Conservation (phyloP, 1,140 invertebrate species). For the Drosophila busckii region DNA sequence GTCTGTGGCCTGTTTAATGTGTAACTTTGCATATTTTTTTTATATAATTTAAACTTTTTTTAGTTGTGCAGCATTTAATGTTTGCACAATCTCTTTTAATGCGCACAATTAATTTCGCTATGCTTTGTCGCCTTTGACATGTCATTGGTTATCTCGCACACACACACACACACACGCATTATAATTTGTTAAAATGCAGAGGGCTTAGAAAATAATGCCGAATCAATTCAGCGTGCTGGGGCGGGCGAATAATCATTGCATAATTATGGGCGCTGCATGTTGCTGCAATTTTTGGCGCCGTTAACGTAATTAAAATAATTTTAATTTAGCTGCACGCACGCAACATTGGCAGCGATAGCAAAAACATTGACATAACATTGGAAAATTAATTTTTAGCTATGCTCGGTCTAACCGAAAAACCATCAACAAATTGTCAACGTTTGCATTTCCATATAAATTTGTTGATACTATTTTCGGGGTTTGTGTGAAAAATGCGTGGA, state of each 20-base stretch:
- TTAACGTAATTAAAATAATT: conserved; percentile 56
- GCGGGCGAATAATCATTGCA: conserved; percentile 39
- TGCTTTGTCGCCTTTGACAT: conserved; percentile 67
- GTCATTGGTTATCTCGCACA: conserved; percentile 12
- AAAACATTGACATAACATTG: conserved; percentile 46
- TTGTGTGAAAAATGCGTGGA: conserved; percentile 22
- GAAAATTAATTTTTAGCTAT: conserved; percentile 63
- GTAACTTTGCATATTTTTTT: conserved; percentile 4
- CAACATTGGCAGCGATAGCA: not conserved
- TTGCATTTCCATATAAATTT: conserved; percentile 60
- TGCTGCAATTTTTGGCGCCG: conserved; percentile 41
- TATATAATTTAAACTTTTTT: not conserved
- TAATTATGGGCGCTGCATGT: conserved; percentile 54
- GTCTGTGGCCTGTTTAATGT: conserved; percentile 42
- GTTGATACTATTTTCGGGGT: conserved; percentile 50
- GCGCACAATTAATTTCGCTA: conserved; percentile 50
- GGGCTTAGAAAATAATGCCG: conserved; percentile 47
- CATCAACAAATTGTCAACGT: conserved; percentile 66
- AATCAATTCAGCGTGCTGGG: conserved; percentile 15
- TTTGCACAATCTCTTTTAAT: conserved; percentile 52
- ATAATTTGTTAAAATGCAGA: conserved; percentile 57
- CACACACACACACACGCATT: conserved; percentile 7
- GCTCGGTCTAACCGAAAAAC: conserved; percentile 36
- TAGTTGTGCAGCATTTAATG: conserved; percentile 53
- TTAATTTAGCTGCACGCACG: conserved; percentile 21